Evolutionary conservation across 2,113 vertebrate species (phyloP), one percentile per base, ranked within the genome.

Genomic region (Chauna torquata): DNA sequence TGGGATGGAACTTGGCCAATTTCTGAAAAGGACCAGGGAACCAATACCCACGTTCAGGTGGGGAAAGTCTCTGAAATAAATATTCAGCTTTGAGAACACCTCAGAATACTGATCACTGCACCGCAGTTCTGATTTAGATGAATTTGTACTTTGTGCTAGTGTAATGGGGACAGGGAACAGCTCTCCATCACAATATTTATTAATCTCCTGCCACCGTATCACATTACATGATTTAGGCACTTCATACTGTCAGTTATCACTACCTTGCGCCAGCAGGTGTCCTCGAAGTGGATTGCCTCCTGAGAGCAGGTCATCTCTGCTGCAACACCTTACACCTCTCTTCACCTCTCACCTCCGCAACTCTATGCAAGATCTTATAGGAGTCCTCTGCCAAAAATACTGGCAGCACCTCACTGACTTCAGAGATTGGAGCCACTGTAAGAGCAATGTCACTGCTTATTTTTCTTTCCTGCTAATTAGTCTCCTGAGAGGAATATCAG

Each of bases 61-160:
- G 9, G 12, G 9, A 19, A 17, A 42, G 22, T n/a, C 25, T 42
- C 47, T 5, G 2, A 70, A 93, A 68, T 25, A 77, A 84, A 42
- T 25, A 49, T 6, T 22, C 42, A 3, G n/a, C 84, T 88, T 77
- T 80, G 49, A 68, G 65, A 79, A 47, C 4, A 20, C 22, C 50
- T 70, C 59, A 36, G 42, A 59, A 59, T n/a, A 16, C 28, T 32
- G 16, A 42, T 54, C 16, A 9, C 5, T 0, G n/a, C 0, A 0
- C 36, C 0, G 0, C 23, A 68, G 28, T 36, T 62, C 54, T 4
- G 3, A 11, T 62, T 52, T 24, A 66, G 50, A 61, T 36, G 13
- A 32, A 34, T 58, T 32, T 74, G 20, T 69, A 32, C 7, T 54
- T 92, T 42, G 11, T 24, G 16, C 13, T 30, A 6, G 16, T 28